Evolutionary conservation across 2,888 invertebrate species (phyloP).

Genomic region (Nomada fabriciana): DNA sequence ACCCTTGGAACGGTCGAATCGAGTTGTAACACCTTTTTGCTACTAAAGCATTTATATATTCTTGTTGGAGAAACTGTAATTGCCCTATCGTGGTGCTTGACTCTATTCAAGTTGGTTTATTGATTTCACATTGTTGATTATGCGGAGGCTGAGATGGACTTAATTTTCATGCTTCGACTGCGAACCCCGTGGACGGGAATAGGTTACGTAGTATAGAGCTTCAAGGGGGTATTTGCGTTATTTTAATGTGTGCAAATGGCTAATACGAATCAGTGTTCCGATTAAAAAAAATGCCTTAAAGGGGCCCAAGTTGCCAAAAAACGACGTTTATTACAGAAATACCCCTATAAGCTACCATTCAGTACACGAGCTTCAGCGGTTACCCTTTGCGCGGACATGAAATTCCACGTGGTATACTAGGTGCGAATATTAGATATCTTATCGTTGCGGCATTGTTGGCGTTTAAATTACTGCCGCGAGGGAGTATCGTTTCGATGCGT

Average conservation of each 20-base stretch:
- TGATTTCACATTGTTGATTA: slow-evolving; percentile 72
- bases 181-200: slow-evolving; percentile 60
- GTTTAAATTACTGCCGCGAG: slow-evolving; percentile 51
- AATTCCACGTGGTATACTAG: slow-evolving; percentile 65
- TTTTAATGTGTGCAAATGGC: too few relatives aligned
- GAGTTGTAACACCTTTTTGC: too few relatives aligned
- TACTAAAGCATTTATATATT: neutral
- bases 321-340: too few relatives aligned
- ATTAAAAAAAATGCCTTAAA: too few relatives aligned
- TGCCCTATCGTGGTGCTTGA: slow-evolving; percentile 12
- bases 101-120: slow-evolving; percentile 52
- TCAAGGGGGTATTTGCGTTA: slow-evolving; percentile 13
- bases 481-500: slow-evolving; percentile 11
- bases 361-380: slow-evolving; percentile 70
- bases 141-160: slow-evolving; percentile 61
- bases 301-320: too few relatives aligned
- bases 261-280: too few relatives aligned
- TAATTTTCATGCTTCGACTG: slow-evolving; percentile 70
- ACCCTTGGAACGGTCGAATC: too few relatives aligned
- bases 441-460: slow-evolving; percentile 39
- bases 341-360: slow-evolving; percentile 58
- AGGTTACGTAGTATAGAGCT: slow-evolving; percentile 61
- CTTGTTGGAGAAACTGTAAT: neutral
- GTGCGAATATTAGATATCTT: slow-evolving; percentile 70
- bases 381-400: slow-evolving; percentile 66